phyloP scores from a whole-genome alignment of 2,113 vertebrate species.

The Eubucco bourcierii region DNA sequence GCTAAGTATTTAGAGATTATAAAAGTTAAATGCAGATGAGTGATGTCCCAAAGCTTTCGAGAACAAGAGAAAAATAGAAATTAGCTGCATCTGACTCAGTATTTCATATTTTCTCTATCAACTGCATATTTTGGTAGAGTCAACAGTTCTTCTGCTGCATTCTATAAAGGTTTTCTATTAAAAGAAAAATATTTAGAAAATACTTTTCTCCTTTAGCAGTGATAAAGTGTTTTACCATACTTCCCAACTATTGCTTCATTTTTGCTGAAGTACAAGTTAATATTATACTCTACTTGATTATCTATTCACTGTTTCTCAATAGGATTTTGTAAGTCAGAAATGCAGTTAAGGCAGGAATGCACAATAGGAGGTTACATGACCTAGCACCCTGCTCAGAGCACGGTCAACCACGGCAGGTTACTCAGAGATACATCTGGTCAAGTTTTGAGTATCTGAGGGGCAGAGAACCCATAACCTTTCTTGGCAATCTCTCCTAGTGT shows the following conservation, averaged over 20 bases:
- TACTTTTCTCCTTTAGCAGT: not conserved
- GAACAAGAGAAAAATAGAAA: not conserved
- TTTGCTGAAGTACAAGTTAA: not conserved
- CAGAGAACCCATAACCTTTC: no score
- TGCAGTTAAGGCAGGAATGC: not conserved
- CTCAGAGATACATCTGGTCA: rapidly evolving
- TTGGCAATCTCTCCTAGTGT: not conserved
- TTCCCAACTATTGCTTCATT: not conserved
- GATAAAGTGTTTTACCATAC: not conserved
- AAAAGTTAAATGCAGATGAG: not conserved
- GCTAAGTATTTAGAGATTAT: not conserved
- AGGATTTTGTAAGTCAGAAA: not conserved
- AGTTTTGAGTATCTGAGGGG: not conserved
- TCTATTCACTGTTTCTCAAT: not conserved
- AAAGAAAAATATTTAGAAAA: not conserved
- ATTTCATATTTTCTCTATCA: not conserved
- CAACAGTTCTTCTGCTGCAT: not conserved
- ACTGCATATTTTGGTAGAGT: not conserved
- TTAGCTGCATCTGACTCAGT: not conserved
- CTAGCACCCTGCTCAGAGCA: not conserved
- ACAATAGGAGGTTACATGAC: not conserved
- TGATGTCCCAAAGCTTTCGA: not conserved
- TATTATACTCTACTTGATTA: not conserved
- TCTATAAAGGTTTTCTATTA: constrained; percentile 4
- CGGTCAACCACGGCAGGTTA: not conserved